Percentiles rank a stretch among this genome's conserved stretches.
Conservation (phyloP, 2,888 invertebrate genomes). For the Xanthorhoe designata region DNA sequence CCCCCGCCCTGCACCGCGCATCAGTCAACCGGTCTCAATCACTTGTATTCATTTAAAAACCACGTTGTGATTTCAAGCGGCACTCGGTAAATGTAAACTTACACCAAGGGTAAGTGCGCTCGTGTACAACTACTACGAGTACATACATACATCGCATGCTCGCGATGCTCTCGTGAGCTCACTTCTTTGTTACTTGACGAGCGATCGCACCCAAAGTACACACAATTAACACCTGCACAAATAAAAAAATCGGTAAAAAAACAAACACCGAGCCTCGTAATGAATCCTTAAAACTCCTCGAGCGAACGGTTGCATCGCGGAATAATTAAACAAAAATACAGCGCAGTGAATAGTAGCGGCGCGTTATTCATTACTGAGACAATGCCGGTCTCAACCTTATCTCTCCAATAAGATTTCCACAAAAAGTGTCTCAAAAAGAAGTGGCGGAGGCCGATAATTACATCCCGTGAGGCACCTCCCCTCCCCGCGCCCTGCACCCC, state of each 20-base stretch:
- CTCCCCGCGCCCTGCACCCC: constrained; percentile 14
- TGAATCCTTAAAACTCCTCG: constrained; percentile 35
- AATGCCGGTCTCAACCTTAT: constrained; percentile 52
- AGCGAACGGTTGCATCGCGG: constrained; percentile 23
- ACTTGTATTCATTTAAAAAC: background rate
- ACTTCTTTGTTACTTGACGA: background rate
- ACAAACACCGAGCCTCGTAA: constrained; percentile 21
- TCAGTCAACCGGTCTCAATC: background rate
- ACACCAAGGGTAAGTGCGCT: background rate
- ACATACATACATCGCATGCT: background rate
- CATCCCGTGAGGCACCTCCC: constrained; percentile 45
- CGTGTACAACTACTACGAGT: background rate
- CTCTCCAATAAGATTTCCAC: constrained; percentile 51
- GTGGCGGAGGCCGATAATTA: constrained; percentile 49
- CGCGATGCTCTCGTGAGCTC: background rate
- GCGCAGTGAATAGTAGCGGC: constrained; percentile 37
- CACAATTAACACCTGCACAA: background rate
- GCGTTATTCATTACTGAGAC: constrained; percentile 52
- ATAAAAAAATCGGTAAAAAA: constrained; percentile 8
- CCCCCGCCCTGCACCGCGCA: background rate
- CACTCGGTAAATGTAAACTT: background rate
- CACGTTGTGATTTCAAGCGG: background rate
- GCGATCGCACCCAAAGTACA: background rate
- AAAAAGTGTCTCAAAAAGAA: constrained; percentile 49
- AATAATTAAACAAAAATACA: constrained; percentile 49